Evolutionary conservation across 53 echinoderm and acorn worm species (phyloP), one percentile per base, ranked within the genome.

Genomic region (Holothuria scabra): DNA sequence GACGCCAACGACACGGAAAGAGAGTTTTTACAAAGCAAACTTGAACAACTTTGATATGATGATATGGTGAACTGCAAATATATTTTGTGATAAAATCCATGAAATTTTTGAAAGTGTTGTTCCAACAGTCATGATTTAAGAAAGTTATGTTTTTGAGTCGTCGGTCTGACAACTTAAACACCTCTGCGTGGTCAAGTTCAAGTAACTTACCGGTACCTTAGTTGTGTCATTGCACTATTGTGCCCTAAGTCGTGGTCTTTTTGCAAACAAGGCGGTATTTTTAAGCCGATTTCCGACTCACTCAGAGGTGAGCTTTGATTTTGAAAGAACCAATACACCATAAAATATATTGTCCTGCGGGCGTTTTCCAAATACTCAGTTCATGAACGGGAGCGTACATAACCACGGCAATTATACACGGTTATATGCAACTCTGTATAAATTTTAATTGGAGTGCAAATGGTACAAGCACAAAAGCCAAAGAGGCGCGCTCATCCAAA

Each of bases 221-320:
- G n/a, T 3, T 72, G 46, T 72, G 72, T 72, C 72, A 72, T 72
- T 72, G 72, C 48, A 72, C 72, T 72, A 72, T 72, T 72, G 11
- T 34, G 22, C 21, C 31, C 13, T 3, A 30, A 72, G 46, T 28
- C 72, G 44, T 49, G 46, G 46, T 72, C 72, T 44, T n/a, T 38
- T 38, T 25, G 46, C 72, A 72, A 72, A 72, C 72, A 72, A 72
- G 72, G 72, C 44, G 34, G 69, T 41, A 72, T 72, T 72, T 72
- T 72, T 72, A 72, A 72, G 72, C 72, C 72, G 72, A 72, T 72
- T 72, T 72, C 72, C 72, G 72, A 72, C 48, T 72, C 46, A 72
- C 48, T 72, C 72, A 72, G n/a, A 72, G 72, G n/a, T 32, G 26
- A 46, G 72, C 23, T 72, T 72, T 72, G 72, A 72, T 72, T 72